phyloP scores from a whole-genome alignment of 2,888 invertebrate genomes.

The Aleiodes alternator region DNA sequence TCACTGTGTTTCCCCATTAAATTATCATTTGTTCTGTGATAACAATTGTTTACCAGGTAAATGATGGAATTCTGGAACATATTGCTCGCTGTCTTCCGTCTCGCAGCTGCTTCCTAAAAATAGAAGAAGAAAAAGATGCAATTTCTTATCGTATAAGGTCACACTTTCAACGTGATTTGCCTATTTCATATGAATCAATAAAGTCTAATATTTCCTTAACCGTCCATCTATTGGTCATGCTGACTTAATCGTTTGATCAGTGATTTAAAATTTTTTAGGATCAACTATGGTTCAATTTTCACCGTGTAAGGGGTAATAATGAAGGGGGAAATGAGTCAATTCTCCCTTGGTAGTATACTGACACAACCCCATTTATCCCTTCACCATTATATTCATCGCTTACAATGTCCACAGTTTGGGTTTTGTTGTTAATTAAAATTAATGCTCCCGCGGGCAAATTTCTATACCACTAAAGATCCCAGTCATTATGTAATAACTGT shows the following conservation, averaged over 20 bases:
- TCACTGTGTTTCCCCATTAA: too few species aligned
- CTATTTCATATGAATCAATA: too few species aligned
- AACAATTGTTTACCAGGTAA: conserved; percentile 59
- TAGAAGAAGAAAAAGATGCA: conserved; percentile 26
- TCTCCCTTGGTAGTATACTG: conserved; percentile 36
- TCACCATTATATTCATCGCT: conserved; percentile 60
- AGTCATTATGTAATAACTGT: conserved; percentile 38
- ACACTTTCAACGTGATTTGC: too few species aligned
- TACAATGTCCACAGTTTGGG: conserved; percentile 61
- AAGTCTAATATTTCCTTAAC: too few species aligned
- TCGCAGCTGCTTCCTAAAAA: conserved; percentile 77
- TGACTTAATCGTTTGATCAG: too few species aligned
- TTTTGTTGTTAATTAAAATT: conserved; percentile 65
- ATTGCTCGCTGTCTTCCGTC: conserved; percentile 78
- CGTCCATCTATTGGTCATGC: too few species aligned
- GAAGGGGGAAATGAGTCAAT: conserved; percentile 9
- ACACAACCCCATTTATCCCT: conserved; percentile 52
- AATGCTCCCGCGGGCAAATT: conserved; percentile 58
- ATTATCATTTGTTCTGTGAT: too few species aligned
- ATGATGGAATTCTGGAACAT: conserved; percentile 75
- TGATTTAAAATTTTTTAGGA: neutral
- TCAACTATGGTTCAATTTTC: conserved; percentile 22
- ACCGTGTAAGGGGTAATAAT: conserved; percentile 20
- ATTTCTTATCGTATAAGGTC: too few species aligned
- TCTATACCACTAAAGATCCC: conserved; percentile 42